Evolutionary conservation across 2,888 invertebrate genomes (phyloP).

Genomic region (Gerris lacustris): DNA sequence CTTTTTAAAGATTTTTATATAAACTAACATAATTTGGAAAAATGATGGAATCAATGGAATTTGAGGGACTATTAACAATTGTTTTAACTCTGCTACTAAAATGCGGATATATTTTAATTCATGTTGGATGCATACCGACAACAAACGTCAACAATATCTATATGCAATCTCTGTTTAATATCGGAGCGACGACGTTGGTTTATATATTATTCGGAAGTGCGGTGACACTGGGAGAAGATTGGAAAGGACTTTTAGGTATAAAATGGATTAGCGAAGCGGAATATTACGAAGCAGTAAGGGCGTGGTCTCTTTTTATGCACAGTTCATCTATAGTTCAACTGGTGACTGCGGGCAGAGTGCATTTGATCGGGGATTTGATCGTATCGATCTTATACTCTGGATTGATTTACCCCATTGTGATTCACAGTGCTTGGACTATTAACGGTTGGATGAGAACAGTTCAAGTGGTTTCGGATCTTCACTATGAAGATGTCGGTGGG

Average conservation of each 20-base stretch:
- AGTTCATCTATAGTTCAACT: not conserved
- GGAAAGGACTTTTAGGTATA: not conserved
- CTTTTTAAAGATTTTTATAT: too few relatives aligned
- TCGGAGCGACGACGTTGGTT: slow-evolving; percentile 10
- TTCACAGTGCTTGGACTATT: not conserved
- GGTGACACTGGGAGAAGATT: slow-evolving; percentile 8
- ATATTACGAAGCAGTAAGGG: not conserved
- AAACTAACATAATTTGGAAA: not conserved
- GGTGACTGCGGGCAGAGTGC: slow-evolving; percentile 14
- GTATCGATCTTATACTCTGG: not conserved
- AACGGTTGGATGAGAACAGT: not conserved
- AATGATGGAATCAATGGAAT: not conserved
- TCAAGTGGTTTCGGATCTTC: not conserved
- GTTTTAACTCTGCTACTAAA: not conserved
- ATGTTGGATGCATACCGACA: slow-evolving; percentile 16
- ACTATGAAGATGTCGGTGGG: not conserved
- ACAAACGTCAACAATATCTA: slow-evolving; percentile 15
- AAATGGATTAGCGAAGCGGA: not conserved
- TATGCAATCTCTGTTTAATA: slow-evolving; percentile 17
- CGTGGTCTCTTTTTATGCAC: not conserved
- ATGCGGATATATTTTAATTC: slow-evolving; percentile 15
- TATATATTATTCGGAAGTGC: slow-evolving; percentile 13
- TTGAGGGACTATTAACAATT: not conserved
- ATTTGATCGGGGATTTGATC: slow-evolving; percentile 8
- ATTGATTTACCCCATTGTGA: slow-evolving; percentile 13